Conservation (phyloP, 1,140 invertebrate genomes). For the Latrodectus geometricus region DNA sequence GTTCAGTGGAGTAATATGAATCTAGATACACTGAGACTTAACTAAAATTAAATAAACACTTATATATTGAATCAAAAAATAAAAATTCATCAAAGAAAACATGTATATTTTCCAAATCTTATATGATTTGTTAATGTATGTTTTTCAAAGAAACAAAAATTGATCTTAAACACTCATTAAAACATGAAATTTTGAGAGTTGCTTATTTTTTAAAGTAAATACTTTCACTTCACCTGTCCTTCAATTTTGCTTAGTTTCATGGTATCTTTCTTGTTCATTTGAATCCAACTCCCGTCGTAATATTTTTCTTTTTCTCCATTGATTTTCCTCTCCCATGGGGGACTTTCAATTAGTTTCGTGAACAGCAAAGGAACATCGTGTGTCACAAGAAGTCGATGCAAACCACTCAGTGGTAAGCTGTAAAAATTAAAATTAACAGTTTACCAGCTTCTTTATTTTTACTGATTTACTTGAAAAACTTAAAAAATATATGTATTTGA, state of each 20-base stretch:
- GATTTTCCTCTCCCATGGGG: conserved; percentile 10
- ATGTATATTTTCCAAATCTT: neutral
- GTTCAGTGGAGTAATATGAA: too few relatives aligned
- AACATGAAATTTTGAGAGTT: too few relatives aligned
- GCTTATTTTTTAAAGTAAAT: too few relatives aligned
- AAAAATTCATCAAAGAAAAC: neutral
- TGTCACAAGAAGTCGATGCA: conserved; percentile 22
- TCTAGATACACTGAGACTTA: too few relatives aligned
- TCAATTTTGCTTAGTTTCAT: conserved; percentile 45
- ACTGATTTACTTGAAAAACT: too few relatives aligned
- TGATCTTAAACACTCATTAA: too few relatives aligned
- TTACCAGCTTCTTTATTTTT: too few relatives aligned
- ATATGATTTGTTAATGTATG: neutral
- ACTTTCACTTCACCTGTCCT: conserved; percentile 25
- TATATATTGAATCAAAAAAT: neutral
- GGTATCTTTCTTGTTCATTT: neutral
- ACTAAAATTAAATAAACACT: too few relatives aligned
- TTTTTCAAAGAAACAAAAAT: too few relatives aligned
- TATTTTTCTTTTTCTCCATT: conserved; percentile 11
- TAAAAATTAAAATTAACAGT: neutral
- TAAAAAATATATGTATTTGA: too few relatives aligned
- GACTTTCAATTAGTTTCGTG: neutral
- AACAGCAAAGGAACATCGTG: conserved; percentile 39
- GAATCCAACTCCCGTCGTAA: conserved; percentile 20
- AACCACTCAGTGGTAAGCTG: conserved; percentile 23